These are phyloP conservation scores for Spatula versicolor DNA, from an alignment of 2,797 vertebrate genomes.

Conservation along the genomic window DNA sequence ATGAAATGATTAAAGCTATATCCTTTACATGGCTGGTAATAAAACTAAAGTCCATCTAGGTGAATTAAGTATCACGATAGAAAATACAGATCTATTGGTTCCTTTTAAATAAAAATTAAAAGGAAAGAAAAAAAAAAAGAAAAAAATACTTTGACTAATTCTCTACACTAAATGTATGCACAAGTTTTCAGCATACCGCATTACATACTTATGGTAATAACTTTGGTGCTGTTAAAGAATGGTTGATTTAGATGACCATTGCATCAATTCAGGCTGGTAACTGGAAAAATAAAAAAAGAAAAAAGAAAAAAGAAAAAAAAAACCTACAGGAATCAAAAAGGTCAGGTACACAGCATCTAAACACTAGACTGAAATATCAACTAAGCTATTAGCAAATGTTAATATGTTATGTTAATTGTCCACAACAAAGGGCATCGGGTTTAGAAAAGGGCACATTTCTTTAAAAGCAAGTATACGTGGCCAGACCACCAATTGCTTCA, in stretches of 20 bases:
- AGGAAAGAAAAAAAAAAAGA: background rate
- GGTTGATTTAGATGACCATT: background rate
- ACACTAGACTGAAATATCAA: slow-evolving; percentile 30
- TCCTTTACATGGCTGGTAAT: background rate
- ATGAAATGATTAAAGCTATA: background rate
- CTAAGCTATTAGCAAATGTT: slow-evolving; percentile 50
- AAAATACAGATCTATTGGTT: background rate
- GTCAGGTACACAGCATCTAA: background rate
- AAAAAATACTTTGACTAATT: background rate
- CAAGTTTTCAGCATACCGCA: background rate
- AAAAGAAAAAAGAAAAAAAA: background rate
- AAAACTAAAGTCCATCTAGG: background rate
- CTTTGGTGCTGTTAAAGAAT: background rate
- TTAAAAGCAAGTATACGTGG: background rate
- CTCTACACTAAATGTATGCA: background rate
- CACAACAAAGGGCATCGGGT: background rate
- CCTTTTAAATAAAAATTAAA: background rate
- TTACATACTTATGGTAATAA: background rate
- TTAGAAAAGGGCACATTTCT: slow-evolving; percentile 47
- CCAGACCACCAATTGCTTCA: slow-evolving; percentile 27
- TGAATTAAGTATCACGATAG: background rate
- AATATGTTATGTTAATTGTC: slow-evolving; percentile 6
- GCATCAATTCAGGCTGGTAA: background rate
- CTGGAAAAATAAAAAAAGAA: background rate
- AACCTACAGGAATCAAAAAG: background rate